Percentiles rank a stretch among this genome's conserved stretches.
phyloP scores from a whole-genome alignment of 2,797 vertebrate genomes.

The Leptoclinus maculatus region DNA sequence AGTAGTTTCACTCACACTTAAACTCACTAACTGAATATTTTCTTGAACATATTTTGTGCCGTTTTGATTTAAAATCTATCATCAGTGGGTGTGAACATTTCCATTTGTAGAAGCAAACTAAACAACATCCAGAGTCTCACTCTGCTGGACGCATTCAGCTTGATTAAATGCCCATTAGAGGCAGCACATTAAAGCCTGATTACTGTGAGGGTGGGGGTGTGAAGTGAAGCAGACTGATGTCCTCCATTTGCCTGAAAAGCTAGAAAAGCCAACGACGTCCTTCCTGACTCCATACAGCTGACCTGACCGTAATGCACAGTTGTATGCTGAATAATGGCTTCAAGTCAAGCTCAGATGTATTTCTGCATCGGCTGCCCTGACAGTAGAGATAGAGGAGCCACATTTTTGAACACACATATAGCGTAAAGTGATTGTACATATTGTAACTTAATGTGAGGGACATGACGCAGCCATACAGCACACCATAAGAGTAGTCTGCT shows the following conservation, averaged over 20 bases:
- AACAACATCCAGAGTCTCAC: slow-evolving; percentile 23
- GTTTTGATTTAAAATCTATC: not conserved
- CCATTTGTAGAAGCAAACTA: slow-evolving; percentile 2
- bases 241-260: slow-evolving; percentile 58
- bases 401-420: not conserved
- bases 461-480: not conserved
- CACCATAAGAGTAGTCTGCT: not conserved
- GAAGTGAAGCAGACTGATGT: slow-evolving; percentile 61
- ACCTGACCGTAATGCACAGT: slow-evolving; percentile 37
- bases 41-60: not conserved
- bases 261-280: slow-evolving; percentile 26
- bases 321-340: slow-evolving; percentile 41
- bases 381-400: not conserved
- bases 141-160: slow-evolving; percentile 49
- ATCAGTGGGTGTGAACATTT: slow-evolving; percentile 3
- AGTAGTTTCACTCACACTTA: not conserved
- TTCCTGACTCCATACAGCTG: slow-evolving; percentile 31
- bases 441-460: not conserved
- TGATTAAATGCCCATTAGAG: slow-evolving; percentile 68
- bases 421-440: not conserved
- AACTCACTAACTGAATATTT: not conserved
- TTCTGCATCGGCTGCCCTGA: slow-evolving; percentile 8
- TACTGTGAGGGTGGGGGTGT: slow-evolving; percentile 33
- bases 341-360: slow-evolving; percentile 5
- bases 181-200: slow-evolving; percentile 57